Evolutionary conservation across 2,888 invertebrate species (phyloP), one percentile per base, ranked within the genome.

Genomic region (Pherbina coryleti): DNA sequence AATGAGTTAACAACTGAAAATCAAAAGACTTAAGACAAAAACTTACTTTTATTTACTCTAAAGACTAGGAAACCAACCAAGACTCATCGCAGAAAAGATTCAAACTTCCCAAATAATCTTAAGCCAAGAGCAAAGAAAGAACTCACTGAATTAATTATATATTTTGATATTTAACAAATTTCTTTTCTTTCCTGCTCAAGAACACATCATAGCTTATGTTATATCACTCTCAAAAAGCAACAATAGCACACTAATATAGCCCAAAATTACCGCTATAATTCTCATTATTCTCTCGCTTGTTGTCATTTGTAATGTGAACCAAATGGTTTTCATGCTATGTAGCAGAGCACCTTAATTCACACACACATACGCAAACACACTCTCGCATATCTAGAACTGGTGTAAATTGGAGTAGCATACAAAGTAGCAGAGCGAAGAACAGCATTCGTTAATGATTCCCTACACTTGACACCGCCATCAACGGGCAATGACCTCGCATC

Each of bases 401-500:
- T 22, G 19, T 19, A n/a, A 22, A 37, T 60, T 60, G 37, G 67
- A 37, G 19, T 9, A 9, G 37, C 31, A n/a, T n/a, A 55, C 55
- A 28, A 60, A 60, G 8, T 11, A 25, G 57, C 14, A 19, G 25
- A 60, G 8, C 57, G 57, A 60, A 25, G 11, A 60, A 28, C 25
- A n/a, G 57, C 4, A 60, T 14, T 28, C 11, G 3, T 44, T n/a
- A 22, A 37, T 37, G 37, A n/a, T 37, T 31, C 37, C 22, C 44
- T 22, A 37, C 44, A 67, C 67, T 67, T 67, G 70, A 71, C 66
- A 66, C 44, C 37, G 11, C 7, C 60, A 28, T 28, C 22, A 34
- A 25, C 51, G 51, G 74, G 17, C 74, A 49, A 74, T 37, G 74
- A 74, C 64, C 74, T 72, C 57, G 22, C 57, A 14, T 22, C 19